A percentile compares a stretch with the other conserved stretches of the same genome.
These are phyloP conservation scores for Suillia variegata DNA, from an alignment of 2,888 invertebrate species.

Conservation along the genomic window DNA sequence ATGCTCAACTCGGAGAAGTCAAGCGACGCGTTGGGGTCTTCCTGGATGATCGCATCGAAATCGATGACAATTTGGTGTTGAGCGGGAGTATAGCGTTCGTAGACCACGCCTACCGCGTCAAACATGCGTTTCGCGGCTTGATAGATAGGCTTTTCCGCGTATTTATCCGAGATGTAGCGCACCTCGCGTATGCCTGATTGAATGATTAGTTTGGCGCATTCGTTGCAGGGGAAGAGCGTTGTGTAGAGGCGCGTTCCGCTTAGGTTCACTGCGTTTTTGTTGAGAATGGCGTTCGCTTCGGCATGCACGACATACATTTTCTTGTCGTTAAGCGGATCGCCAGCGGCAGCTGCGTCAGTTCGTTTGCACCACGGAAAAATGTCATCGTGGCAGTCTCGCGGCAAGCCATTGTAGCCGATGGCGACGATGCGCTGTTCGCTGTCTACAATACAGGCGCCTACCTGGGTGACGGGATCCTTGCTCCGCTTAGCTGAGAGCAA, in stretches of 20 bases:
- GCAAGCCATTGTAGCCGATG: conserved; percentile 98
- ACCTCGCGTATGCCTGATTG: conserved; percentile 86
- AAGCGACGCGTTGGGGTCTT: background rate
- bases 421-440: conserved; percentile 85
- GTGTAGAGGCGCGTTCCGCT: conserved; percentile 85
- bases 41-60: conserved; percentile 62
- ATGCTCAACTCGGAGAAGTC: background rate
- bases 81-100: conserved; percentile 70
- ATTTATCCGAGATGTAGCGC: conserved; percentile 82
- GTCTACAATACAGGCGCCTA: conserved; percentile 94
- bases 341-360: background rate
- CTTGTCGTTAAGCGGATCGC: conserved; percentile 73
- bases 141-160: conserved; percentile 70
- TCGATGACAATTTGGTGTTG: conserved; percentile 70
- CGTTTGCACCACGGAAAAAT: conserved; percentile 85
- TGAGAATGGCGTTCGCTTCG: conserved; percentile 95
- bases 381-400: conserved; percentile 86
- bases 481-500: conserved; percentile 89
- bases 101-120: conserved; percentile 74
- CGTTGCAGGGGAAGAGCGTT: conserved; percentile 93
- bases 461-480: conserved; percentile 93
- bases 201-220: conserved; percentile 96
- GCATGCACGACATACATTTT: conserved; percentile 95
- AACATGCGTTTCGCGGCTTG: conserved; percentile 84
- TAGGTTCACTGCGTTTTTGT: conserved; percentile 81